Base-by-base conservation (phyloP, 1,140 invertebrate species). In the Acromyrmex charruanus region DNA sequence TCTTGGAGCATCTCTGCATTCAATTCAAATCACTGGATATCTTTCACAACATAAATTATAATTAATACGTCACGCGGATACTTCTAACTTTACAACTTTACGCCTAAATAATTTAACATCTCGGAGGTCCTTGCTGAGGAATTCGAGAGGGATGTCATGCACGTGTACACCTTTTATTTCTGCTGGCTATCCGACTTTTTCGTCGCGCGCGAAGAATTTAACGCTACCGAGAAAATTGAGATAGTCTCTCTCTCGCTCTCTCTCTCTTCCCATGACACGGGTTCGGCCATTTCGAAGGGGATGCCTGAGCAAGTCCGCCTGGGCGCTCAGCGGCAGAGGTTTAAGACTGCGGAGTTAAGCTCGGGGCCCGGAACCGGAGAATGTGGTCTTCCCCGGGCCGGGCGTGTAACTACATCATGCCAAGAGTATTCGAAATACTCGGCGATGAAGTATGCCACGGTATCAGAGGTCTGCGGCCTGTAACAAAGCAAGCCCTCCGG, bases 371-470 rank as follows among this genome's bases (percentile, higher is more conserved):
- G 88, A 88, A 90, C 85, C 61, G 69, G 77, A 74, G 89, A 89
- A 85, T 85, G 88, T 80, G 74, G 51, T 85, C 86, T 87, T 88
- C 72, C 71, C 59, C 81, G 35, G 72, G 84, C 72, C 66, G 49
- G 55, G 89, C 63, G 87, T 84, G 87, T 74, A 88, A 88, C 87
- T 89, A 90, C 89, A 86, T 89, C 88, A 75, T 91, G 88, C 88
- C 91, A 88, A 91, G 88, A 90, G 90, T 92, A 92, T 92, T 91
- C 91, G 88, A 87, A 91, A 90, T 90, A 92, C 88, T 91, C 90
- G 31, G 65, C 89, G 86, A 80, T 87, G 87, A 92, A 91, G 89
- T 92, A 92, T 92, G 90, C 91, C 85, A 87, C 55, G 82, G 82
- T 88, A 84, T 90, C 84, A 90, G 89, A 90, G 87, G 89, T 87